Evolutionary conservation across 2,797 vertebrate genomes (phyloP), one percentile per base, ranked within the genome.

Genomic region (Dipus sagitta): DNA sequence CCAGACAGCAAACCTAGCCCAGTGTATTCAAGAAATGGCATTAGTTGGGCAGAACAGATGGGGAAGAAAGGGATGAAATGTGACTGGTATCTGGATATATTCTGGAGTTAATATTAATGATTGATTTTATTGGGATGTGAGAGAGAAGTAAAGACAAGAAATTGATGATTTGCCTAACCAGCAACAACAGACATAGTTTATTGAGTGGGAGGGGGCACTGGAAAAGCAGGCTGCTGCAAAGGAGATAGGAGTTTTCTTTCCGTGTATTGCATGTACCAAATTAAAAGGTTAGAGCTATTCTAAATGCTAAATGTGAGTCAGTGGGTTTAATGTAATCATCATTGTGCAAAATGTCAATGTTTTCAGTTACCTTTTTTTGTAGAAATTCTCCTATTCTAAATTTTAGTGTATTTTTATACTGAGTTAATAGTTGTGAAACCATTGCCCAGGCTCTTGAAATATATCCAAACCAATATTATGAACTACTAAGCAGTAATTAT

Each of bases 401-500:
- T 92, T 93, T 92, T 90, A 82, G n/a, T 79, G 15, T 18, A 77
- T 47, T n/a, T 91, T 93, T 80, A 62, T 65, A 68, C 58, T 82
- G 60, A 94, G 13, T 94, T 94, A 79, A 84, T 87, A 93, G 32
- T 65, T 74, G 9, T 13, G 67, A 77, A 87, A 72, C 21, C 78
- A 34, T 82, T 93, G 58, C 34, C 92, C 87, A 93, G 9, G 2
- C 75, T 93, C 75, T 85, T 20, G 80, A 86, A 95, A 86, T 87
- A 81, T 86, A 93, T 82, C 18, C 13, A 93, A 92, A 84, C 71
- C 54, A 79, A 72, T 93, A 95, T 95, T 92, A 70, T 87, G 62
- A 94, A 93, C 80, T 96, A 64, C 76, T 84, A 93, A 93, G 54
- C 21, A 90, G 72, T 78, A 95, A 95, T 96, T 94, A 65, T 28